These are phyloP conservation scores for Tarsius wallacei DNA, from an alignment of 2,797 vertebrate species.

Conservation along the genomic window DNA sequence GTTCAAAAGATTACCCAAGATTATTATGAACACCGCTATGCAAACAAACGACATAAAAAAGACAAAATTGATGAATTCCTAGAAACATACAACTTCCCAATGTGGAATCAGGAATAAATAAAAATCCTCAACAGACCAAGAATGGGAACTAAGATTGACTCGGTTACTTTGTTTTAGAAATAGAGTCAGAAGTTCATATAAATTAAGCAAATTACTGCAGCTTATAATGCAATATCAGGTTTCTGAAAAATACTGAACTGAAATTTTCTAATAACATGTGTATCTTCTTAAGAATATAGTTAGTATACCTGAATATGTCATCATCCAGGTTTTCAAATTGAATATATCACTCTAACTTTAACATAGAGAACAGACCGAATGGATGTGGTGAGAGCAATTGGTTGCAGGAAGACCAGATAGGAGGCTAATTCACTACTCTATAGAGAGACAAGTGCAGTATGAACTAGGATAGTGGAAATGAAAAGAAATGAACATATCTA, in stretches of 20 bases:
- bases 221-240: not conserved
- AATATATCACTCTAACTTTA: slow-evolving; percentile 37
- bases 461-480: not conserved
- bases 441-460: not conserved
- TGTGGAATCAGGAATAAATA: too few relatives aligned
- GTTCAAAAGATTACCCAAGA: too few relatives aligned
- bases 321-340: not conserved
- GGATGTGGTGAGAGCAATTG: not conserved
- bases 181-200: slow-evolving; percentile 9
- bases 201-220: not conserved
- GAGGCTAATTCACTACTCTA: not conserved
- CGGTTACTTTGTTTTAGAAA: not conserved
- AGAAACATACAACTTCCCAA: too few relatives aligned
- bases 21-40: too few relatives aligned
- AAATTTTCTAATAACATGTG: not conserved
- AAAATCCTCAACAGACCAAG: too few relatives aligned
- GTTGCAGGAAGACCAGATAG: not conserved
- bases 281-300: not conserved
- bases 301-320: not conserved
- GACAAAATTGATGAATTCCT: too few relatives aligned
- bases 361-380: not conserved
- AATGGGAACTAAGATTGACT: not conserved
- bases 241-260: not conserved
- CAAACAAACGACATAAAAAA: too few relatives aligned
- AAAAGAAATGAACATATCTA: not conserved